Conservation (phyloP, 2,797 vertebrate genomes). For the Poeciliopsis paucimaculata region DNA sequence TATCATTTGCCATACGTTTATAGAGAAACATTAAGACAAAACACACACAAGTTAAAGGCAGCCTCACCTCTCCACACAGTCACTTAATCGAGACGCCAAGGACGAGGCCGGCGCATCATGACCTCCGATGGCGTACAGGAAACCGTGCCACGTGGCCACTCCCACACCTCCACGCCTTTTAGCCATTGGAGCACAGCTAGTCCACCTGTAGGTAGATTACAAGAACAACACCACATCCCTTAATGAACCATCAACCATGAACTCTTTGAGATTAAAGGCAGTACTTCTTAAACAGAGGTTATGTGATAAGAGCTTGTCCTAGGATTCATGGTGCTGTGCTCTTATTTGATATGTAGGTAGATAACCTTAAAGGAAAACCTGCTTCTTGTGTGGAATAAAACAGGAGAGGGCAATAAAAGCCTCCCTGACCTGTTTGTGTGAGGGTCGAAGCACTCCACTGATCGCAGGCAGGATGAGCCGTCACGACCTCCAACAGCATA, state of each 20-base stretch:
- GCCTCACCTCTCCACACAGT: slow-evolving; percentile 95
- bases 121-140: slow-evolving; percentile 96
- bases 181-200: slow-evolving; percentile 92
- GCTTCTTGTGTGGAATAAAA: slow-evolving; percentile 36
- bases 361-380: slow-evolving; percentile 31
- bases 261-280: slow-evolving; percentile 21
- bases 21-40: neutral
- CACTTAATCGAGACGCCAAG: slow-evolving; percentile 91
- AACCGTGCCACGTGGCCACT: slow-evolving; percentile 95
- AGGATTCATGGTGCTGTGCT: slow-evolving; percentile 35
- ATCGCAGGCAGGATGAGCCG: slow-evolving; percentile 96
- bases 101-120: slow-evolving; percentile 95
- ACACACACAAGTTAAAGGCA: neutral
- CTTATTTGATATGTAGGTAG: slow-evolving; percentile 46
- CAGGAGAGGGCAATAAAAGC: slow-evolving; percentile 36
- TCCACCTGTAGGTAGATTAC: slow-evolving; percentile 85
- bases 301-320: slow-evolving; percentile 20
- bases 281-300: slow-evolving; percentile 25
- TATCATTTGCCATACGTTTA: neutral
- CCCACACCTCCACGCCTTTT: slow-evolving; percentile 96
- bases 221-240: neutral
- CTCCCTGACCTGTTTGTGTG: slow-evolving; percentile 91
- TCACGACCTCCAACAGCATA: slow-evolving; percentile 97
- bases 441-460: slow-evolving; percentile 98
- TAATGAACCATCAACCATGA: slow-evolving; percentile 7